phyloP scores from a whole-genome alignment of 2,888 invertebrate species.

The Noctua fimbriata region DNA sequence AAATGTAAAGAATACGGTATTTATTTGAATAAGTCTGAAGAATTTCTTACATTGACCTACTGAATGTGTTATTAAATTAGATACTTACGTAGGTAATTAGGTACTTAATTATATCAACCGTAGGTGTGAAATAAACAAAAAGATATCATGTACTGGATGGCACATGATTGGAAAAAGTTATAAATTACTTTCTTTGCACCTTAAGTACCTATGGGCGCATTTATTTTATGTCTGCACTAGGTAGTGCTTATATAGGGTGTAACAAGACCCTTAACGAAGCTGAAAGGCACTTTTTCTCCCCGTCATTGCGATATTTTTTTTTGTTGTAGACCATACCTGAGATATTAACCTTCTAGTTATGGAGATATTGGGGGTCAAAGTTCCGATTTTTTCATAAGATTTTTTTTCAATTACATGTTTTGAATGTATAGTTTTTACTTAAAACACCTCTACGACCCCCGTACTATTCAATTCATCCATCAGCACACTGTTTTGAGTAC shows the following conservation, averaged over 20 bases:
- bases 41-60: neutral
- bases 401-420: too few relatives aligned
- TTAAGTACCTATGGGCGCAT: neutral
- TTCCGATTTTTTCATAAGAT: too few relatives aligned
- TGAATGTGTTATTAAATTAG: constrained; percentile 3
- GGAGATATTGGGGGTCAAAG: too few relatives aligned
- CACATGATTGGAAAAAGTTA: neutral
- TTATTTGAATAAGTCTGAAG: constrained; percentile 34
- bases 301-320: too few relatives aligned
- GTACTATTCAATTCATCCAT: too few relatives aligned
- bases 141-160: neutral
- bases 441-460: too few relatives aligned
- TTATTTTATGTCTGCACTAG: neutral
- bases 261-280: too few relatives aligned
- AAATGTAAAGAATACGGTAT: constrained; percentile 40
- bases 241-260: neutral
- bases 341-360: too few relatives aligned
- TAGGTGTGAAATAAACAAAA: constrained; percentile 1
- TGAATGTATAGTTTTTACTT: too few relatives aligned
- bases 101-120: neutral
- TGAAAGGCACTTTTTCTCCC: too few relatives aligned
- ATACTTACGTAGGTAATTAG: neutral
- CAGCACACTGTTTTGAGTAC: too few relatives aligned
- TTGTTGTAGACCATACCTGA: too few relatives aligned
- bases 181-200: neutral